Conservation (phyloP, 2,888 invertebrate species). For the Ypsolopha scabrella region DNA sequence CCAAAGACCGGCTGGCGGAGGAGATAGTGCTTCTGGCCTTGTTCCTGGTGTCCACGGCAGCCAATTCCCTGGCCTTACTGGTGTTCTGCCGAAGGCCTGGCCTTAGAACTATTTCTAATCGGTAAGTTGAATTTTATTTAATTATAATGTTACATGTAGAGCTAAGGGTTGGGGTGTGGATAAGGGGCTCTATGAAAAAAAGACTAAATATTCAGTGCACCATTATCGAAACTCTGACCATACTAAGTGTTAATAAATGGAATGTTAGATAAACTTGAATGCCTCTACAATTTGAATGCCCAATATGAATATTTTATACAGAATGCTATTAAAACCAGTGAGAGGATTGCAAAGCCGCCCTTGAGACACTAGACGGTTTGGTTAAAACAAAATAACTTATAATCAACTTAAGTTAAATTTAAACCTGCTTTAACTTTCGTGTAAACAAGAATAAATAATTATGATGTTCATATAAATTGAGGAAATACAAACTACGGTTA, state of each 20-base stretch:
- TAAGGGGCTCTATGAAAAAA: slow-evolving; percentile 4
- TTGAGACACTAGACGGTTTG: not conserved
- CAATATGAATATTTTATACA: not conserved
- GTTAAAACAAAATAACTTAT: not conserved
- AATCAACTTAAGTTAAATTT: no score
- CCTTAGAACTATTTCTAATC: slow-evolving; percentile 82
- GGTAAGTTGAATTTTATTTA: slow-evolving; percentile 56
- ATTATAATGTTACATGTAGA: not conserved
- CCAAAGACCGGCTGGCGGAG: slow-evolving; percentile 56
- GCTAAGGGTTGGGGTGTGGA: no score
- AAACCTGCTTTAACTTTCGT: no score
- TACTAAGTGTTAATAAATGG: not conserved
- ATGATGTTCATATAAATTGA: no score
- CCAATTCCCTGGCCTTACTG: slow-evolving; percentile 79
- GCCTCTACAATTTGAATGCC: not conserved
- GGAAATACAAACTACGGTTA: no score
- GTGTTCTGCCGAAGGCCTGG: slow-evolving; percentile 81
- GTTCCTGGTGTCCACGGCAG: slow-evolving; percentile 76
- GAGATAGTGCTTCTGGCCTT: slow-evolving; percentile 63
- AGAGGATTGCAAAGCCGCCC: not conserved
- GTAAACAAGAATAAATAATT: no score
- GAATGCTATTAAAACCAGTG: not conserved
- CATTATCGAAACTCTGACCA: no score
- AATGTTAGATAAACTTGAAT: not conserved
- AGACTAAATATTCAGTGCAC: no score